Evolutionary conservation across 1,140 invertebrate species (phyloP), one percentile per base, ranked within the genome.

Genomic region (Listronotus oregonensis): DNA sequence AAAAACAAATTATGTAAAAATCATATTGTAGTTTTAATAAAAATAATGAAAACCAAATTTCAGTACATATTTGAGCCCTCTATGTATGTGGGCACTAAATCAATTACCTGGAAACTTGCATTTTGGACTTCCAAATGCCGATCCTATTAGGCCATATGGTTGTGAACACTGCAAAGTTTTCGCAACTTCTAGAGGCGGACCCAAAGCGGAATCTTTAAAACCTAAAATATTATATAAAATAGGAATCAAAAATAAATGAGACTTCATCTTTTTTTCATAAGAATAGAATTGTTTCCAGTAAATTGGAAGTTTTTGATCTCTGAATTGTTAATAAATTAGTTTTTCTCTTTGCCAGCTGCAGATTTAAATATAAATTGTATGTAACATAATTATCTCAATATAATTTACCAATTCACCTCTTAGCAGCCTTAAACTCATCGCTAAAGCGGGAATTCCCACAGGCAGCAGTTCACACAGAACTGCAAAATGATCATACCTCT

Each of bases 401-500:
- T 27, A 27, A 49, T 44, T 34, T 31, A 34, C 44, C 21, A 18
- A n/a, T 14, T 47, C 42, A 64, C 71, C 71, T 62, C 56, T 47
- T 44, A 73, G 17, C 17, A 75, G 42, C 50, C 69, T 85, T 21
- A 90, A 71, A 66, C 84, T 86, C 66, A 78, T 72, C 0, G 75
- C 73, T 40, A 93, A 74, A 51, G 88, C 90, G 5, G 96, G 96
- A 61, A 98, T 80, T 6, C 88, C 87, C 0, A 87, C 84, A 1
- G 92, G 91, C 14, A 99, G 79, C 6, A 98, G 80, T 81, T 99
- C 97, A 78, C 94, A 97, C 12, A 98, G 82, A 0, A 92, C 87
- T 7, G 94, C 92, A 82, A 95, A 94, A 77, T 99, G 96, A 78
- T 96, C 94, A 75, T 94, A 95, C 69, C 90, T 84, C 18, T 91